Conservation (phyloP, 1,140 invertebrate genomes). For the Teleogryllus occipitalis region DNA sequence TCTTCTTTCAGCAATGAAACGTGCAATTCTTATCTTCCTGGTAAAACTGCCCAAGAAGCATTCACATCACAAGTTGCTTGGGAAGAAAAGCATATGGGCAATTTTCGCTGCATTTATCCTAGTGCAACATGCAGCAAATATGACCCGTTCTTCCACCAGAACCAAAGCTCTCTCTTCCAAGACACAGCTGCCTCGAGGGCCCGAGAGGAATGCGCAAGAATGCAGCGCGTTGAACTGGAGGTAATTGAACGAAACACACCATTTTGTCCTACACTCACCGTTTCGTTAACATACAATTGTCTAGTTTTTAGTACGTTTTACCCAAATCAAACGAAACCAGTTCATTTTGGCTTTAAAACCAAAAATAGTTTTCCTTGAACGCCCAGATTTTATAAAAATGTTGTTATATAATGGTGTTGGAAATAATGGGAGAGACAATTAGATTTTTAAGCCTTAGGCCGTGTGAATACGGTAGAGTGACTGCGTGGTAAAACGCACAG, state of each 20-base stretch:
- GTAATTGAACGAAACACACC: not conserved
- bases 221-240: slow-evolving; percentile 40
- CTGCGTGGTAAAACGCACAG: too few species aligned
- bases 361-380: too few species aligned
- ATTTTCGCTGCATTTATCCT: slow-evolving; percentile 55
- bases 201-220: slow-evolving; percentile 53
- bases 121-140: slow-evolving; percentile 45
- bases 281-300: too few species aligned
- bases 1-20: not conserved
- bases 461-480: too few species aligned
- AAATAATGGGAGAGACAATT: too few species aligned
- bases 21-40: not conserved
- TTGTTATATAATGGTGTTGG: too few species aligned
- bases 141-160: slow-evolving; percentile 63
- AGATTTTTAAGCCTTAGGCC: too few species aligned
- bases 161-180: slow-evolving; percentile 59
- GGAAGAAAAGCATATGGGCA: slow-evolving; percentile 68
- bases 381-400: too few species aligned
- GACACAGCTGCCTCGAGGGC: slow-evolving; percentile 69
- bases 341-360: too few species aligned
- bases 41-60: slow-evolving; percentile 25
- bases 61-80: slow-evolving; percentile 57
- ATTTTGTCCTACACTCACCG: too few species aligned
- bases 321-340: too few species aligned
- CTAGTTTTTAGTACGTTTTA: too few species aligned